Conservation (phyloP, 2,797 vertebrate species). For the Hybognathus amarus region DNA sequence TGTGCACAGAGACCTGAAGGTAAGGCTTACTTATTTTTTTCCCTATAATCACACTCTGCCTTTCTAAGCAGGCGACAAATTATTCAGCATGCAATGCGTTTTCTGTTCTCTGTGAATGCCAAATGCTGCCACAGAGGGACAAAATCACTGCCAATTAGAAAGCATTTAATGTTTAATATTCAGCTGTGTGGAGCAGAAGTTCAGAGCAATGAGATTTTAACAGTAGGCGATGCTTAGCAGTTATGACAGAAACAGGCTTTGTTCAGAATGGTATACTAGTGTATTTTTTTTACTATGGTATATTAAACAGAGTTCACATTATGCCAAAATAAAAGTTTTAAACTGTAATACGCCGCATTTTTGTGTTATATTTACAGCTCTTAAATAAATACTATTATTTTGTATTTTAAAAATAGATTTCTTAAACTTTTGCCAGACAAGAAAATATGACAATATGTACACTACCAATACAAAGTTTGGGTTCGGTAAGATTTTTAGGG, state of each 20-base stretch:
- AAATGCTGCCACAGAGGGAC: background rate
- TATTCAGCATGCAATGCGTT: constrained; percentile 9
- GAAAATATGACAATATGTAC: background rate
- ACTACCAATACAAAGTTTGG: background rate
- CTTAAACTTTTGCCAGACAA: background rate
- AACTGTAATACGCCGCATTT: background rate
- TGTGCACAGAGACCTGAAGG: constrained; percentile 96
- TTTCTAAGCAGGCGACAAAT: constrained; percentile 2
- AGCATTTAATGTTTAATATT: constrained; percentile 21
- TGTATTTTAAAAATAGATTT: background rate
- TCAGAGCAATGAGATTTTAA: background rate
- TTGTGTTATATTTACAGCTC: background rate
- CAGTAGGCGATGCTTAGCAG: background rate
- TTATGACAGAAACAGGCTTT: constrained; percentile 5
- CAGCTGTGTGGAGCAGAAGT: background rate
- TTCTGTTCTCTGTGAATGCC: background rate
- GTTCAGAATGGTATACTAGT: background rate
- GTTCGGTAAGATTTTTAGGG: background rate
- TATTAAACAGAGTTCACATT: background rate
- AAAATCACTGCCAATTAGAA: background rate
- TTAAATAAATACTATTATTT: background rate
- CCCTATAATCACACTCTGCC: background rate
- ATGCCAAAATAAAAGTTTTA: background rate
- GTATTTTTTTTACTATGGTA: background rate
- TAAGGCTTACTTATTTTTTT: constrained; percentile 61